Base-by-base conservation (phyloP, 2,113 vertebrate species). In the Drymodes brunneopygia region DNA sequence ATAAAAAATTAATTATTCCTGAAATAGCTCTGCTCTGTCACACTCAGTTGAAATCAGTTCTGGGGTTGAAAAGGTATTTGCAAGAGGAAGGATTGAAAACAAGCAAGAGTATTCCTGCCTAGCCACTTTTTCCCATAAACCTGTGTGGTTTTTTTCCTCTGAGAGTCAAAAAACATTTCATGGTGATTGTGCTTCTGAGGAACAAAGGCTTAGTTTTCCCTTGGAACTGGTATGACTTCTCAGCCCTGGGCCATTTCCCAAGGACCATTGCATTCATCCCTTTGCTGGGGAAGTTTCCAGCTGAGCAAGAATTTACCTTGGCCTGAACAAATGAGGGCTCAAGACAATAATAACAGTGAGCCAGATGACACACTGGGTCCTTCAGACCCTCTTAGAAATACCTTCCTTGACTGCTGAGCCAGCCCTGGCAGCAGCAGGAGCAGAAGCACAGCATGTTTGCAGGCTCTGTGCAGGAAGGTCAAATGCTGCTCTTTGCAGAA, bases 221-320 rank as follows among this genome's bases (percentile, higher is more conserved):
- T 69, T 94, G 90, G 54, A 95, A 87, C 84, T 35, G 40, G 50
- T 91, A 16, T 0, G 21, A 73, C 40, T 93, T 58, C 62, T 93
- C 35, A 27, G 94, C 88, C 79, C 85, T 82, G 79, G 83, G 92
- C 90, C 75, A 71, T 86, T 95, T 95, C 90, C 92, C 85, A 94
- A 83, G 93, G 85, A 81, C 58, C 45, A 6, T 0, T 67, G 88
- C 67, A 78, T 86, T 92, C 90, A 95, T 90, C 57, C 40, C 20
- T 92, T 94, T 53, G 72, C 85, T 74, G 82, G 64, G 82, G 89
- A 94, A 67, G 70, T 89, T 95, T 95, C 93, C 93, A 95, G 45
- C 93, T 87, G 89, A 92, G 83, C 88, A 90, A 86, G 92, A 96
- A 95, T 93, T 90, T 90, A 93, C 92, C 93, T 94, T 92, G 67